Evolutionary conservation across 2,113 vertebrate genomes (phyloP).

Genomic region (Microtus ochrogaster): DNA sequence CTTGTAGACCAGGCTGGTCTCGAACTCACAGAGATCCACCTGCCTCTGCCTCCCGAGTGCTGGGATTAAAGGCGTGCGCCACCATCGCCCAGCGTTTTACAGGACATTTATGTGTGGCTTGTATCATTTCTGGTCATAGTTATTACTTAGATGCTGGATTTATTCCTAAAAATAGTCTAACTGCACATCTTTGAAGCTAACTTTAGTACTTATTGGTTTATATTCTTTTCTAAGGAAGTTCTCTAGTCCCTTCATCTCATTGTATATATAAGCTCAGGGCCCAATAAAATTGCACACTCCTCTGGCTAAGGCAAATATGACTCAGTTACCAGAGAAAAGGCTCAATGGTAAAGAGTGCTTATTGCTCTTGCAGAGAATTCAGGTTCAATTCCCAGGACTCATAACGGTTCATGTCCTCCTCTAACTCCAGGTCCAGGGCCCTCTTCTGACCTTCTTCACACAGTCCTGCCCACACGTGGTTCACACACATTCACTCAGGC

Average conservation of each 20-base stretch:
- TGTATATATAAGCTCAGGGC: neutral
- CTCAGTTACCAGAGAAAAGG: neutral
- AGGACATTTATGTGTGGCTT: no score
- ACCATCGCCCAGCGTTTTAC: no score
- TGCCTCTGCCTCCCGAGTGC: no score
- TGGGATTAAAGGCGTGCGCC: no score
- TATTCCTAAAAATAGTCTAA: no score
- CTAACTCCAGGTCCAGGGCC: neutral
- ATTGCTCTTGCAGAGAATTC: neutral
- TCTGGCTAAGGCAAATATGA: slow-evolving; percentile 45
- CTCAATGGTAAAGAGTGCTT: neutral
- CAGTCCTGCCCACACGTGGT: neutral
- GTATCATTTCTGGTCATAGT: no score
- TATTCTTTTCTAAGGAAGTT: neutral
- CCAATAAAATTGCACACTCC: slow-evolving; percentile 15
- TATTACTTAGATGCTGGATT: no score
- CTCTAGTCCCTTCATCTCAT: neutral
- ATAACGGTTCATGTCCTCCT: neutral
- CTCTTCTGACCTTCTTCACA: neutral
- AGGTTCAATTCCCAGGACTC: neutral
- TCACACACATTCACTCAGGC: neutral
- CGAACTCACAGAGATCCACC: no score
- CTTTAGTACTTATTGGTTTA: slow-evolving; percentile 25
- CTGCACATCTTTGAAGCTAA: neutral
- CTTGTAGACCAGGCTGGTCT: no score